phyloP scores from a whole-genome alignment of 2,797 vertebrate species.

The Sciurus vulgaris region DNA sequence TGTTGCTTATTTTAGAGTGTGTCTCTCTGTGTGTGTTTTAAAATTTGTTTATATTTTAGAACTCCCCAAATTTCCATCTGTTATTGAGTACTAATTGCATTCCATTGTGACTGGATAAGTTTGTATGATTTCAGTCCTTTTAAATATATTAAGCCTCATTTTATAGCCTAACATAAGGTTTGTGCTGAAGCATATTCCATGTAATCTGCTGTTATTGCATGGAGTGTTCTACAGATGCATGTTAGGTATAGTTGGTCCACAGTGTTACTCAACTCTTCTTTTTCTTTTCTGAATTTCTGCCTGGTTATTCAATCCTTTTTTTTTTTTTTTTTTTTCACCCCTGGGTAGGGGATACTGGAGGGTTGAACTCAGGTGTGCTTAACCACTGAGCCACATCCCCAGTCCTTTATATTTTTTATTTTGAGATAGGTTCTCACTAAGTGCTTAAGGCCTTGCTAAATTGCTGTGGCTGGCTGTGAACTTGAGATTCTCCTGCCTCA shows the following conservation, averaged over 20 bases:
- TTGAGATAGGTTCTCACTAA: no score
- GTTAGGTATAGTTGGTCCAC: neutral
- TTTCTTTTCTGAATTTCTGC: conserved; percentile 24
- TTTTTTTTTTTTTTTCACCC: no score
- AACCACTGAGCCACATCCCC: neutral
- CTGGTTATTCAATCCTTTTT: neutral
- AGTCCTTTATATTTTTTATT: neutral
- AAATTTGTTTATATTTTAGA: conserved; percentile 26
- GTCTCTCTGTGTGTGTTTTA: neutral
- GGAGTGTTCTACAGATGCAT: neutral
- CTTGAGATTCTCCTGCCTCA: no score
- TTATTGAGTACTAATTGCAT: conserved; percentile 46
- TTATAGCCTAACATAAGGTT: neutral
- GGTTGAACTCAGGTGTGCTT: neutral
- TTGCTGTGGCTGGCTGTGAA: no score
- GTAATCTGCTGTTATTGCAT: neutral
- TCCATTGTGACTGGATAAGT: conserved; percentile 11
- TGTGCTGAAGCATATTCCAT: neutral
- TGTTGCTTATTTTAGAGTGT: conserved; percentile 17
- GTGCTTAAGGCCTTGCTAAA: no score
- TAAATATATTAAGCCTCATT: neutral
- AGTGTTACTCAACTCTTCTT: neutral
- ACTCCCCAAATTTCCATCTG: conserved; percentile 6
- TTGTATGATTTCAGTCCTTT: conserved; percentile 35
- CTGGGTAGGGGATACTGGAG: no score